Base-by-base conservation (phyloP, 2,888 invertebrate species). In the Platycheirus albimanus region DNA sequence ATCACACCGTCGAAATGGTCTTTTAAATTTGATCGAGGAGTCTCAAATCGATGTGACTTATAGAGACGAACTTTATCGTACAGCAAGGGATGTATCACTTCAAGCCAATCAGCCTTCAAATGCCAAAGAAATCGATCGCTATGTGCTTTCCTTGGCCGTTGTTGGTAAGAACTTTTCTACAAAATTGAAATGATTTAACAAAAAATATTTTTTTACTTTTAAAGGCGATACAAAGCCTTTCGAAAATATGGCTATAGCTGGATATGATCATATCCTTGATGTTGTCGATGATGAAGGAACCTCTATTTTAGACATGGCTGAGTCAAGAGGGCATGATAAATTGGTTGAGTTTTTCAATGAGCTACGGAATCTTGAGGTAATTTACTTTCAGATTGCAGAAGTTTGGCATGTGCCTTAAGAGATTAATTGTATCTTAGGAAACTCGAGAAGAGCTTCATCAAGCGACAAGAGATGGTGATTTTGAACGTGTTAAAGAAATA, bases 241-340 rank as follows among this genome's bases (percentile, higher is more conserved):
- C 71, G 93, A 94, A 24, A 86, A 88, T 28, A 85, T 91, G 72
- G 86, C 96, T 11, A 88, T 96, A 64, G 96, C 96, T 90, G 97
- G 97, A 0, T 98, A 97, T 88, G 96, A 97, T 88, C 97, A 97
- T 86, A 95, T 97, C 67, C 90, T 96, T 56, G 96, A 96, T 88
- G 92, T 96, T 3, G 92, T 93, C 3, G 96, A 97, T 87, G 95
- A 95, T 58, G 94, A 93, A 11, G 95, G 94, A 1, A 92, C 92
- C 1, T 91, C 94, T 2, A 94, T 97, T 66, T 89, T 94, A 1
- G 94, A 96, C 66, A 93, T 96, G 4, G 94, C 95, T 0, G 92
- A 93, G 5, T 93, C 94, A 72, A 93, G 95, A 8, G 94, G 94
- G 2, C 94, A 95, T 85, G 91, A 92, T 1, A 93, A 94, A 19